A percentile compares a stretch with the other conserved stretches of the same genome.
These are phyloP conservation scores for Diadumene lineata DNA, from an alignment of 92 coral and sea anemone species.

Conservation along the genomic window DNA sequence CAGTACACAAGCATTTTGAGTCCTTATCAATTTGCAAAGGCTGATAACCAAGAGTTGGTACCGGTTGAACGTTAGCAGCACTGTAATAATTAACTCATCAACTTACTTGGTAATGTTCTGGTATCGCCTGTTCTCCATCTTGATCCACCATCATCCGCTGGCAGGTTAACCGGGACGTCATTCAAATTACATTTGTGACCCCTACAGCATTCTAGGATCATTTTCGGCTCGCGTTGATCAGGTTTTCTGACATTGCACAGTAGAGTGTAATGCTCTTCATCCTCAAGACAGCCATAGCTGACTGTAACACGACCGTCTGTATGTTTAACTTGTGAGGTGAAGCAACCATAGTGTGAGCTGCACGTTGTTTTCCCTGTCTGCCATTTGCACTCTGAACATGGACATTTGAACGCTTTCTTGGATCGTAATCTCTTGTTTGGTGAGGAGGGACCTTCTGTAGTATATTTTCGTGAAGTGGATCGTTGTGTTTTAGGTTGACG, in stretches of 20 bases:
- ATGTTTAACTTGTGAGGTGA: constrained; percentile 27
- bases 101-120: constrained; percentile 21
- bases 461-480: no score
- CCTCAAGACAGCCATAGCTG: constrained; percentile 46
- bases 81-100: no score
- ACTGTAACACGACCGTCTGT: constrained; percentile 29
- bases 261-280: constrained; percentile 2
- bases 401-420: constrained; percentile 26
- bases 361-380: constrained; percentile 32
- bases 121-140: constrained; percentile 7
- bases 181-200: constrained; percentile 52
- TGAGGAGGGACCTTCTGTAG: background rate
- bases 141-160: no score
- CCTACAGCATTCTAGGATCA: constrained; percentile 55
- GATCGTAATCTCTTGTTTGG: background rate
- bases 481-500: no score
- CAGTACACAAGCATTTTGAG: no score
- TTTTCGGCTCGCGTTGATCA: constrained; percentile 17
- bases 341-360: constrained; percentile 38
- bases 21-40: no score
- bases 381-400: constrained; percentile 40
- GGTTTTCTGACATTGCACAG: constrained; percentile 18
- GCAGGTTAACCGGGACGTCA: constrained; percentile 9
- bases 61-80: no score
- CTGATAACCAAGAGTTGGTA: no score